Base-by-base conservation (phyloP, 1,140 invertebrate species). In the Hyphantria cunea region DNA sequence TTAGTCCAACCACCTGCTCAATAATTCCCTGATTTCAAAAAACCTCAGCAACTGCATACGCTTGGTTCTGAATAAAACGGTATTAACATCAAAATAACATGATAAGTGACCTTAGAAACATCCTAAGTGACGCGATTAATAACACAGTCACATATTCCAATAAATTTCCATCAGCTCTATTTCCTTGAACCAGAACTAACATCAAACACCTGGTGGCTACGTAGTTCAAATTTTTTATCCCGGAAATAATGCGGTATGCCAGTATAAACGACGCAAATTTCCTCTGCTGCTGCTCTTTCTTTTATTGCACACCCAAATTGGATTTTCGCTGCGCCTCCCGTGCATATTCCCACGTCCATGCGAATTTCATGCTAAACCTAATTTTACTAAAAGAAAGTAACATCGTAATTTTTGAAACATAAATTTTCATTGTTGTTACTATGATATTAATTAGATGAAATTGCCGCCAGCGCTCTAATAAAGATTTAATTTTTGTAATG, bases 251-350 rank as follows among this genome's bases (percentile, higher is more conserved):
- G 49, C 45, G 41, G 44, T 59, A 45, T 54, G n/a, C 44, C 52
- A 54, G 48, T 51, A 68, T 59, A 56, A 58, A 52, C 42, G 47
- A 58, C 51, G 31, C 45, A 44, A 71, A 62, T 68, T 78, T 63
- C 60, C 47, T 49, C n/a, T 68, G 62, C 68, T 68, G 62, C 68
- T 70, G 69, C 65, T 64, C 47, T 50, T 66, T 72, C 72, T 75
- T 82, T 80, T 76, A 80, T 82, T 74, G 64, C 72, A 65, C 48
- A 65, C 48, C 54, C 62, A 80, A 82, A 82, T 82, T 78, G 74
- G 66, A 80, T 80, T 76, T 50, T 64, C 69, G 54, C 56, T 31
- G 25, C 62, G 68, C 17, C 5, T 25, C 17, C 61, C 66, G 67
- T 68, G 60, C 54, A 72, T 71, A 73, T 69, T 70, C 67, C 51